Conservation (phyloP, 2,888 invertebrate species). For the Andrena dorsata region DNA sequence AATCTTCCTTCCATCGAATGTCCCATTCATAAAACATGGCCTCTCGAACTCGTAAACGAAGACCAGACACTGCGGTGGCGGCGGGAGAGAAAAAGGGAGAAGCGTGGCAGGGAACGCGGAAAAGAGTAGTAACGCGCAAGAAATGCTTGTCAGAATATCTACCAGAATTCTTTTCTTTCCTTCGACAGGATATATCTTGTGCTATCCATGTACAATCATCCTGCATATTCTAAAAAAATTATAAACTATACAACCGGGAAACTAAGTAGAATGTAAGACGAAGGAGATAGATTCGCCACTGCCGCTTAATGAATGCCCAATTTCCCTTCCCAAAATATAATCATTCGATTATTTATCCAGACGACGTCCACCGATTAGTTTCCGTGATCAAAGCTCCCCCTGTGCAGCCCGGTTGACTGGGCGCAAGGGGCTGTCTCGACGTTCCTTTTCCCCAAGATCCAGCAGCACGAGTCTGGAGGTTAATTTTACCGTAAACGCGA, state of each 20-base stretch:
- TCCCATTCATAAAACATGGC: conserved; percentile 38
- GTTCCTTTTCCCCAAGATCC: conserved; percentile 19
- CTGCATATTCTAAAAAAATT: too few relatives aligned
- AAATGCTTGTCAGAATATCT: not conserved
- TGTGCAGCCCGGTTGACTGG: too few relatives aligned
- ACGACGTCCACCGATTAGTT: not conserved
- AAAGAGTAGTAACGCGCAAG: not conserved
- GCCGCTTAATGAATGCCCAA: too few relatives aligned
- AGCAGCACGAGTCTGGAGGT: conserved; percentile 9
- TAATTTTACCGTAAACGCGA: conserved; percentile 27
- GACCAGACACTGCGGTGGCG: conserved; percentile 10
- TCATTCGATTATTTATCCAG: too few relatives aligned
- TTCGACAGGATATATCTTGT: too few relatives aligned
- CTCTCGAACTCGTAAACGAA: conserved; percentile 25
- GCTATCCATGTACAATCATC: too few relatives aligned
- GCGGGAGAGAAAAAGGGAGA: conserved; percentile 5
- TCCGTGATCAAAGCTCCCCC: not conserved
- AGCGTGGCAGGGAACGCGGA: conserved; percentile 11
- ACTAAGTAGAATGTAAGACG: too few relatives aligned
- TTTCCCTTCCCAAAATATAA: too few relatives aligned
- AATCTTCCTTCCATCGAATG: conserved; percentile 26
- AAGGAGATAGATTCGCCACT: too few relatives aligned
- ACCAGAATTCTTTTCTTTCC: too few relatives aligned
- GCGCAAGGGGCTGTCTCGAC: not conserved
- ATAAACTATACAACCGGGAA: too few relatives aligned